Percentiles rank a stretch among this genome's conserved stretches.
Evolutionary conservation across 1,140 invertebrate species (phyloP).

Genomic region (Trichonephila clavipes): DNA sequence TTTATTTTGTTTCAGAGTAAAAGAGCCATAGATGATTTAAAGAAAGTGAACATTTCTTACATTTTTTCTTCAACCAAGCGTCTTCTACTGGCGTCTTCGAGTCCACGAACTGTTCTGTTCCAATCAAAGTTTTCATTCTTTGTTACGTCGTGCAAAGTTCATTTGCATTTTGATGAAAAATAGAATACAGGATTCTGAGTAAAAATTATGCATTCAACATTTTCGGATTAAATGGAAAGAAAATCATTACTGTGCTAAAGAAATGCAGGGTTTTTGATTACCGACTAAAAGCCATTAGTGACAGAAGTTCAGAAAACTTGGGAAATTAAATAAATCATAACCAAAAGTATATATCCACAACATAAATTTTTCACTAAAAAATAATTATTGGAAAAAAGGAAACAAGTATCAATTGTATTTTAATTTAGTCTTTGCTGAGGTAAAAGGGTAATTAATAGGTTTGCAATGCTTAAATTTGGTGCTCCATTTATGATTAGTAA

Average conservation of each 20-base stretch:
- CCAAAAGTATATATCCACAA: not conserved
- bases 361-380: not conserved
- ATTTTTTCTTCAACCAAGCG: not conserved
- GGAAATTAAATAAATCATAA: not conserved
- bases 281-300: not conserved
- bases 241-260: not conserved
- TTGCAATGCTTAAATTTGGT: too few relatives aligned
- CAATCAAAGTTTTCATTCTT: not conserved
- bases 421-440: too few relatives aligned
- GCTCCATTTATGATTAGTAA: too few relatives aligned
- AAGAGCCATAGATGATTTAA: not conserved
- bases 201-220: not conserved
- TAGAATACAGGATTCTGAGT: not conserved
- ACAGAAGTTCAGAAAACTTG: not conserved
- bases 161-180: slow-evolving; percentile 15
- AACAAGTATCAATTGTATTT: too few relatives aligned
- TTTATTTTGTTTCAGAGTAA: not conserved
- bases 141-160: not conserved
- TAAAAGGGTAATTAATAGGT: too few relatives aligned
- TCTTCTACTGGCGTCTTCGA: not conserved
- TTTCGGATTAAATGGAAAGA: not conserved
- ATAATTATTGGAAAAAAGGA: too few relatives aligned
- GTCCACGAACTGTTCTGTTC: not conserved
- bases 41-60: not conserved
- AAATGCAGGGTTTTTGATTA: not conserved